Evolutionary conservation across 2,888 invertebrate genomes (phyloP).

Genomic region (Leucoptera coffeella): DNA sequence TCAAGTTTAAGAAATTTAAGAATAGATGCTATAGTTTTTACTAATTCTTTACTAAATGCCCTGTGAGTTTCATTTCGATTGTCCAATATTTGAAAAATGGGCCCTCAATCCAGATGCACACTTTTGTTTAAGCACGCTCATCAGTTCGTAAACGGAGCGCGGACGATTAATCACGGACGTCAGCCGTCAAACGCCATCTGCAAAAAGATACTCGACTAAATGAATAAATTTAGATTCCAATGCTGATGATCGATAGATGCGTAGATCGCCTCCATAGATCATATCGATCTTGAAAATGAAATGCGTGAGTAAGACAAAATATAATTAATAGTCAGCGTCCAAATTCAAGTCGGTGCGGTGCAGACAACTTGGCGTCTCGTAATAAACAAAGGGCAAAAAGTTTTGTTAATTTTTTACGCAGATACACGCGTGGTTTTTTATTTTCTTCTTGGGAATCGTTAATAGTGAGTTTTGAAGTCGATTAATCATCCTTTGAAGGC

Average conservation of each 20-base stretch:
- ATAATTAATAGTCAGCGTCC: conserved; percentile 48
- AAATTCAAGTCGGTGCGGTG: conserved; percentile 47
- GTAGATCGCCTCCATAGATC: conserved; percentile 51
- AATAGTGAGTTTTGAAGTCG: conserved; percentile 18
- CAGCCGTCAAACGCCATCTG: conserved; percentile 30
- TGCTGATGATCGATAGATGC: conserved; percentile 47
- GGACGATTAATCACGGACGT: conserved; percentile 20
- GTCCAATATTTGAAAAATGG: no score
- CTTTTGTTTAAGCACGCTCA: neutral
- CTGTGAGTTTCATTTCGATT: no score
- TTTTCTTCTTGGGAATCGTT: conserved; percentile 34
- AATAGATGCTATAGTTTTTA: no score
- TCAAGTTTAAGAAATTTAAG: neutral
- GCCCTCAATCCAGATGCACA: no score
- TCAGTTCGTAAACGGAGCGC: conserved; percentile 16
- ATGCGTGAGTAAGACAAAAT: conserved; percentile 54
- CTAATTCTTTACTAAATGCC: no score
- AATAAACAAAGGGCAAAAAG: conserved; percentile 46
- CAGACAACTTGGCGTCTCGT: conserved; percentile 49
- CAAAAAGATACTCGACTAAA: conserved; percentile 47
- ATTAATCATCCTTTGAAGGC: conserved; percentile 36
- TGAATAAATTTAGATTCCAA: conserved; percentile 48
- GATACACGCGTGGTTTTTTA: no score
- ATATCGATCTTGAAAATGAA: conserved; percentile 47
- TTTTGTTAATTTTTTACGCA: conserved; percentile 22